Percentiles rank a stretch among this genome's conserved stretches.
These are phyloP conservation scores for Tetramorium alpestre DNA, from an alignment of 1,140 invertebrate genomes.

Conservation along the genomic window DNA sequence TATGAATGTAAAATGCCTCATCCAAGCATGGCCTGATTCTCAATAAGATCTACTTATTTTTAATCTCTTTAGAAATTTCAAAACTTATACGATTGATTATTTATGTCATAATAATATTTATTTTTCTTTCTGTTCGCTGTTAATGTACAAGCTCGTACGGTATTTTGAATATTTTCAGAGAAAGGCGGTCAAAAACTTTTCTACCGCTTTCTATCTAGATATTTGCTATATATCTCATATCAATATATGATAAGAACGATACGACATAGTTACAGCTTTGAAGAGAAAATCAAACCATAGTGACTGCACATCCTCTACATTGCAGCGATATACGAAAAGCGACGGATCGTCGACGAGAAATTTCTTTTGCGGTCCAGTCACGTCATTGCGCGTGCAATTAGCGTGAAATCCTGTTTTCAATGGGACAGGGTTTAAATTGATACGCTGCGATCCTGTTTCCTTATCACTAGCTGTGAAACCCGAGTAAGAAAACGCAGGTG, in stretches of 20 bases:
- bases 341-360: neutral
- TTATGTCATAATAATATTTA: neutral
- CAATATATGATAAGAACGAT: neutral
- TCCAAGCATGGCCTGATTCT: neutral
- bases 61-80: neutral
- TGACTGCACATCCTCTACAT: neutral
- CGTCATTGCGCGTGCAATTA: neutral
- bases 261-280: neutral
- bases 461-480: neutral
- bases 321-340: neutral
- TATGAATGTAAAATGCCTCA: neutral
- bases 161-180: conserved; percentile 34
- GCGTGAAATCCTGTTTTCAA: neutral
- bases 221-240: conserved; percentile 5
- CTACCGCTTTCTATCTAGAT: conserved; percentile 6
- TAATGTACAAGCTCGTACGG: neutral
- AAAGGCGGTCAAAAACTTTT: conserved; percentile 21
- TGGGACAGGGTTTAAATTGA: neutral
- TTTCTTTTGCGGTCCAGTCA: neutral
- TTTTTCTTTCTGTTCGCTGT: neutral
- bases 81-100: neutral
- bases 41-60: neutral
- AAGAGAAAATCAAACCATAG: neutral
- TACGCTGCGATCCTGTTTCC: neutral
- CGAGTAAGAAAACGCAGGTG: neutral